Conservation (phyloP, 2,113 vertebrate species). For the Solea solea region DNA sequence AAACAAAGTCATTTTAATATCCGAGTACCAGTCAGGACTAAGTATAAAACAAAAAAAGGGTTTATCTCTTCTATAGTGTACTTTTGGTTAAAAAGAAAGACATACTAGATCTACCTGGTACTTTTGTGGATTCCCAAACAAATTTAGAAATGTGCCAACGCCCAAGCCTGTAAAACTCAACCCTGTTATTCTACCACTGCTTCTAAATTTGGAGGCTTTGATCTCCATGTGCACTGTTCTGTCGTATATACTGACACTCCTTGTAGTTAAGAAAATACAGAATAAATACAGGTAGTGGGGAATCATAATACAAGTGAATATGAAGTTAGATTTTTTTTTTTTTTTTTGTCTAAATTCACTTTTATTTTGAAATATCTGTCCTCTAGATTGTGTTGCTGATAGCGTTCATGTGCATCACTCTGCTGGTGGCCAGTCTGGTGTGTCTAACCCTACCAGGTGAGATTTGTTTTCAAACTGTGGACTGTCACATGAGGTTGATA, state of each 20-base stretch:
- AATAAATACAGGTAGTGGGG: neutral
- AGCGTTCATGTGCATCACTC: constrained; percentile 96
- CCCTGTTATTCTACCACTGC: constrained; percentile 17
- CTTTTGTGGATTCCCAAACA: constrained; percentile 22
- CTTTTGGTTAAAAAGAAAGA: neutral
- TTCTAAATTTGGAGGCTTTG: constrained; percentile 2
- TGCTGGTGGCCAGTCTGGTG: constrained; percentile 95
- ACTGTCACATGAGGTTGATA: neutral
- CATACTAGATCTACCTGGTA: neutral
- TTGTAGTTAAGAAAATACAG: constrained; percentile 3
- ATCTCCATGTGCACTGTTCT: neutral
- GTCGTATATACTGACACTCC: neutral
- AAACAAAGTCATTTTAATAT: neutral
- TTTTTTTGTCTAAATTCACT: neutral
- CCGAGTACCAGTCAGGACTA: neutral
- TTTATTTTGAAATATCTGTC: neutral
- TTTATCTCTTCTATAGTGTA: neutral
- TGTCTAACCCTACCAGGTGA: constrained; percentile 97
- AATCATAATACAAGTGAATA: neutral
- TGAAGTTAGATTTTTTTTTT: neutral
- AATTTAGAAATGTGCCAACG: constrained; percentile 14
- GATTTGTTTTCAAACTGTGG: constrained; percentile 37
- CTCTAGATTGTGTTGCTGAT: constrained; percentile 93
- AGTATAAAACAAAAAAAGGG: neutral
- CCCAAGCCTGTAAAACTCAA: constrained; percentile 4